A percentile compares a stretch with the other conserved stretches of the same genome.
phyloP scores from a whole-genome alignment of 2,797 vertebrate species.

The Intellagama lesueurii region DNA sequence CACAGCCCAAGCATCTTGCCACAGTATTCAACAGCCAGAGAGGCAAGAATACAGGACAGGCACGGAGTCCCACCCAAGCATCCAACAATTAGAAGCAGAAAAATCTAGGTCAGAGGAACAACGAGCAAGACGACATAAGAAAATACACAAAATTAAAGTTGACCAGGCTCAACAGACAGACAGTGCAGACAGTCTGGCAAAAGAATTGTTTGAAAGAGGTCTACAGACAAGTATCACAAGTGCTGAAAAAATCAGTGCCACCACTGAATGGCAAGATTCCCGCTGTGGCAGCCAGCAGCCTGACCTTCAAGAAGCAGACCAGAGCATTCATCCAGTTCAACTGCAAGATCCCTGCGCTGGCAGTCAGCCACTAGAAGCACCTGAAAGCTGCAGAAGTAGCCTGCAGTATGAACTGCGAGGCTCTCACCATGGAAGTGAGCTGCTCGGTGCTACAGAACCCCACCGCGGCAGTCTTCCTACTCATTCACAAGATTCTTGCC shows the following conservation, averaged over 20 bases:
- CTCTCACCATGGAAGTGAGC: background rate
- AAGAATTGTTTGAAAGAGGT: conserved; percentile 14
- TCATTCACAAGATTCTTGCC: background rate
- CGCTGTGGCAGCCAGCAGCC: background rate
- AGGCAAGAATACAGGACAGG: background rate
- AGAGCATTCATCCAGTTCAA: background rate
- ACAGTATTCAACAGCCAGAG: background rate
- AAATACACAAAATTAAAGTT: conserved; percentile 14
- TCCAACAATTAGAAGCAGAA: background rate
- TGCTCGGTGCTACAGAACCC: background rate
- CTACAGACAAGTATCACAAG: background rate
- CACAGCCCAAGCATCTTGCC: background rate
- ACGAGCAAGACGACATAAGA: background rate
- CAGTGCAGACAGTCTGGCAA: conserved; percentile 21
- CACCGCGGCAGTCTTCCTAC: background rate
- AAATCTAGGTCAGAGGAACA: background rate
- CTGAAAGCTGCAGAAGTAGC: background rate
- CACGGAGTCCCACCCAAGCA: background rate
- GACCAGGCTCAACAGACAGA: conserved; percentile 37
- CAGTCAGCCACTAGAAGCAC: background rate
- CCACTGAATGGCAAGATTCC: background rate
- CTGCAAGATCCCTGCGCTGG: background rate
- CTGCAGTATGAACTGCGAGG: background rate
- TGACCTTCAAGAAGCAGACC: background rate
- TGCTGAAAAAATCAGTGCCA: background rate